These are phyloP conservation scores for Streptopelia turtur DNA, from an alignment of 2,797 vertebrate genomes.

Conservation along the genomic window DNA sequence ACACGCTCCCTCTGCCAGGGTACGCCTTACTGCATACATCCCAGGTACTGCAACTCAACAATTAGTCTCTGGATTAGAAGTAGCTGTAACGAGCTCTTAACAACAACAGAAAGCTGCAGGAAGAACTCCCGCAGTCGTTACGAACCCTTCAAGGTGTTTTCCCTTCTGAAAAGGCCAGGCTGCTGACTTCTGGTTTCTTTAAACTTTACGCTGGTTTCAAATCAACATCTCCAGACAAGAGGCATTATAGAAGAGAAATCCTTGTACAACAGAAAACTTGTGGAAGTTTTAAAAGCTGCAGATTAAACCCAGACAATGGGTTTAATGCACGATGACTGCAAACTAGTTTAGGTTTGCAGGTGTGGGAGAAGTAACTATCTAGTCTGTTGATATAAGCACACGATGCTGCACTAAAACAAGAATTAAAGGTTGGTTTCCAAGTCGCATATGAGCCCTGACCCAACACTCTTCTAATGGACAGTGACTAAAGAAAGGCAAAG, in stretches of 20 bases:
- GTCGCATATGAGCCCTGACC: not conserved
- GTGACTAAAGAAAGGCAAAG: not conserved
- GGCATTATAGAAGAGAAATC: not conserved
- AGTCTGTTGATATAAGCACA: not conserved
- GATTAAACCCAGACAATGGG: not conserved
- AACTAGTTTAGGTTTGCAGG: not conserved
- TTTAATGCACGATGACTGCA: not conserved
- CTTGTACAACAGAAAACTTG: not conserved
- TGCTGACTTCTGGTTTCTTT: not conserved
- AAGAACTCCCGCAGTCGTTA: not conserved
- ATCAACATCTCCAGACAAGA: not conserved
- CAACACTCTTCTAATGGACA: not conserved
- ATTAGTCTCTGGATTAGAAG: not conserved
- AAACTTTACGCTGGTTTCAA: not conserved
- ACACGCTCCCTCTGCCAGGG: not conserved
- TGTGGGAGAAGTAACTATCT: not conserved
- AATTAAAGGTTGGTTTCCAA: not conserved
- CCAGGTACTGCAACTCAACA: not conserved
- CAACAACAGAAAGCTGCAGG: not conserved
- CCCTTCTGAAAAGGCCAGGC: not conserved
- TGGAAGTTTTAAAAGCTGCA: not conserved
- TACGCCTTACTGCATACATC: rapidly evolving
- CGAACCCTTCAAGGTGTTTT: not conserved
- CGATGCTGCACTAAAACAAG: not conserved
- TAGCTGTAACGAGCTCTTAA: not conserved